Evolutionary conservation across 2,113 vertebrate genomes (phyloP), one percentile per base, ranked within the genome.

Genomic region (Mustela lutreola): DNA sequence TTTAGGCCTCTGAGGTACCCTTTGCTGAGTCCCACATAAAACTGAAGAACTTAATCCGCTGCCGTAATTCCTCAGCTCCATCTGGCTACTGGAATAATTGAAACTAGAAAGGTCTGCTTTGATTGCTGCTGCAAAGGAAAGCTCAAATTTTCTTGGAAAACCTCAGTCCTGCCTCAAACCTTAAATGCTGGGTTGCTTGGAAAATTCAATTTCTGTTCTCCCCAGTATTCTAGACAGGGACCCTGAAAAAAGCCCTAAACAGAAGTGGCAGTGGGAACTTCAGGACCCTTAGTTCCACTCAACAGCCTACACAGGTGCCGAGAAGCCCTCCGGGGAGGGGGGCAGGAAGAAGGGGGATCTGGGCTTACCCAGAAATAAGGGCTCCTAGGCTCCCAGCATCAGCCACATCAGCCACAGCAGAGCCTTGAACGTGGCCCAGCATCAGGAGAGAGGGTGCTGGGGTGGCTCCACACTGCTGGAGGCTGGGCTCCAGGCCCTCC

Each of bases 151-250:
- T 71, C 70, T 6, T 56, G 70, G 63, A 62, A 88, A 90, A 76
- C 42, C 48, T 73, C 48, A 89, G 71, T 36, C 12, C 53, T 48
- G 12, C 97, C 89, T 91, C 87, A 24, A 22, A 82, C 85, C 45
- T 65, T 60, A 67, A 62, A n/a, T 1, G 1, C 45, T 84, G 76
- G 48, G 26, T 94, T 80, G 88, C 91, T 93, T 84, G 75, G n/a
- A 86, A 84, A 96, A 94, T 76, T 24, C 22, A 14, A 48, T 86
- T 63, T 81, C 60, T 83, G 26, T 93, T 90, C 9, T 48, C n/a
- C 83, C 22, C 42, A 22, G 42, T 87, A 89, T 91, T 65, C 79
- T 82, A 71, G 82, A 78, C 48, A 91, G 31, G 82, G 21, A 58
- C 53, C 33, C 67, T 79, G 60, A 58, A 56, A 71, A 80, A 22